Evolutionary conservation across 2,113 vertebrate genomes (phyloP), one percentile per base, ranked within the genome.

Genomic region (Egretta garzetta): DNA sequence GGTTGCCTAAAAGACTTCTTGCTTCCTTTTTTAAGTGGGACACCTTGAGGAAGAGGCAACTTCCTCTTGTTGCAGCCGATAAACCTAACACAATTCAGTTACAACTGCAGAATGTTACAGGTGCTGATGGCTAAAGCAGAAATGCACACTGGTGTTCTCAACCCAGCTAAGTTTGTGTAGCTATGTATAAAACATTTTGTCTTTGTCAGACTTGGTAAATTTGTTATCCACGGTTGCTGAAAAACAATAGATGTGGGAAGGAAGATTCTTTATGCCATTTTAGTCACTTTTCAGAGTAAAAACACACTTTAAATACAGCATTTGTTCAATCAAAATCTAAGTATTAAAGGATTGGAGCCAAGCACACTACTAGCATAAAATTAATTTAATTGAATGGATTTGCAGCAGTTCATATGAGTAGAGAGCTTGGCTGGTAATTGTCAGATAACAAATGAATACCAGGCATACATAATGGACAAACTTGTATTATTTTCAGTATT

Each of bases 401-500:
- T 96, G 62, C 63, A 96, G 80, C 70, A 75, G 77, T 93, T 93
- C 56, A 64, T 77, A 32, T 32, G 74, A 70, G 73, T 63, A 64
- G 70, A 58, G 62, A 76, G 92, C 75, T 93, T 92, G 86, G 89
- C 96, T 83, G 64, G 55, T 43, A 62, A 58, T 80, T 80, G 73
- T 88, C 52, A 60, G 96, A 67, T 92, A 91, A 92, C 21, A 45
- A 80, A 76, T 89, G 52, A 83, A 77, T 53, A 79, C 53, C 52
- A 22, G 50, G 70, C 56, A 9, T 39, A 45, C 55, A 39, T 66
- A 60, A 53, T 15, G 47, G 30, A 52, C 43, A 81, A 94, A 76
- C 50, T 41, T 85, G 72, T 64, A n/a, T 93, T 91, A 45, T 83
- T 80, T 90, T 94, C 92, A 94, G 93, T 96, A 95, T 96, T 97